These are phyloP conservation scores for Masticophis lateralis DNA, from an alignment of 2,797 vertebrate species.

Conservation along the genomic window DNA sequence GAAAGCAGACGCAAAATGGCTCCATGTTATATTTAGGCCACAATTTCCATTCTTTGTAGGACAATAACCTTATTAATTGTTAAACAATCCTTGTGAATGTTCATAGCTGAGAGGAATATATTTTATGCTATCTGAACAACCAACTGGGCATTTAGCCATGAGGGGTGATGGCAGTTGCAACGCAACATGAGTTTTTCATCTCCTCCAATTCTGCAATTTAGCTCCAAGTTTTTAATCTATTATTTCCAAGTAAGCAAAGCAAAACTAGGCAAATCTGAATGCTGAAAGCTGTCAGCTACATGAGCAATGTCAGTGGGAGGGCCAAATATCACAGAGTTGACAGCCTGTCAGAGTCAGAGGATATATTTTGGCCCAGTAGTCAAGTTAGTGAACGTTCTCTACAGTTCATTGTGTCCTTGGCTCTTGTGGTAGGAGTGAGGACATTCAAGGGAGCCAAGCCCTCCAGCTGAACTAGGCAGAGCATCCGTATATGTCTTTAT, in stretches of 20 bases:
- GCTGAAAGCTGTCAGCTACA: not conserved
- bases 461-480: not conserved
- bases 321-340: constrained; percentile 3
- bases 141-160: not conserved
- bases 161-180: not conserved
- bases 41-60: not conserved
- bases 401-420: constrained; percentile 28
- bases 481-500: constrained; percentile 10
- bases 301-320: not conserved
- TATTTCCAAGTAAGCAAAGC: not conserved
- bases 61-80: not conserved
- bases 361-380: not conserved
- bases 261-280: not conserved
- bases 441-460: constrained; percentile 1
- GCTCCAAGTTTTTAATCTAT: not conserved
- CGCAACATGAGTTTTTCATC: not conserved
- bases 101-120: not conserved
- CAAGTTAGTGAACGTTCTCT: constrained; percentile 9
- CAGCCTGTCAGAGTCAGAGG: not conserved
- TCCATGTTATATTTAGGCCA: not conserved
- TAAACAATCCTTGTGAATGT: not conserved
- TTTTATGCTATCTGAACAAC: not conserved
- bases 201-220: not conserved
- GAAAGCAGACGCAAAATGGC: not conserved
- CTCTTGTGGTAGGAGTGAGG: not conserved